phyloP scores from a whole-genome alignment of 2,888 invertebrate species.

The Eurytoma californica region DNA sequence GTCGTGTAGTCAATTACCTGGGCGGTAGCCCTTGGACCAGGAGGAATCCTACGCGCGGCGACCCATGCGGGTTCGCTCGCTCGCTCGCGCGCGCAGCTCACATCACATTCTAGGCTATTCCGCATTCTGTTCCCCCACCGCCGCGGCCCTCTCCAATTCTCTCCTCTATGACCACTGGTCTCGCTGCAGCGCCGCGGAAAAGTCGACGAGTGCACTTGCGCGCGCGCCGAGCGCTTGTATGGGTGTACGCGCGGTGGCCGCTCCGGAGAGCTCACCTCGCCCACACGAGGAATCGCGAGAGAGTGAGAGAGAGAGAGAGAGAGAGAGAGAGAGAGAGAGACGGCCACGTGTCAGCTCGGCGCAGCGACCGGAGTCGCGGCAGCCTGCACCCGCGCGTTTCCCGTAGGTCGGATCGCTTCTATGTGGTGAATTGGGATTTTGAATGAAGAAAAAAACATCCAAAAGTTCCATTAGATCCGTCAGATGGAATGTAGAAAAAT shows the following conservation, averaged over 20 bases:
- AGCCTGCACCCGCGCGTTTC: background rate
- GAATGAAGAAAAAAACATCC: too few relatives aligned
- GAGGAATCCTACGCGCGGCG: background rate
- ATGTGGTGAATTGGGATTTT: too few relatives aligned
- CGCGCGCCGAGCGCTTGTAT: conserved; percentile 31
- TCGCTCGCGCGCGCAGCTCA: conserved; percentile 61
- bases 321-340: background rate
- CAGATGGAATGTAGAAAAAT: too few relatives aligned
- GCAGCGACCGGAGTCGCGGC: too few relatives aligned
- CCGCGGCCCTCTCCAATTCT: conserved; percentile 55
- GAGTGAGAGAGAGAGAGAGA: background rate
- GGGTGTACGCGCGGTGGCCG: conserved; percentile 20
- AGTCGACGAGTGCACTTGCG: conserved; percentile 61
- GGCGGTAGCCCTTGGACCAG: background rate
- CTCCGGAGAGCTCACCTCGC: conserved; percentile 31
- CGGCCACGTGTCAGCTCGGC: conserved; percentile 16
- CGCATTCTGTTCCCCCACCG: conserved; percentile 75
- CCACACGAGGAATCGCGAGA: conserved; percentile 42
- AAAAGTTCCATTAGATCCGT: too few relatives aligned
- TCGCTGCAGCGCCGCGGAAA: conserved; percentile 62
- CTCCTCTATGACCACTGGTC: conserved; percentile 66
- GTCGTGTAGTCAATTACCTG: too few relatives aligned
- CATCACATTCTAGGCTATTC: conserved; percentile 76
- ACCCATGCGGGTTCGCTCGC: background rate
- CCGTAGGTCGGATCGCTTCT: background rate